Conservation (phyloP, 1,140 invertebrate species). For the Cydia strobilella region DNA sequence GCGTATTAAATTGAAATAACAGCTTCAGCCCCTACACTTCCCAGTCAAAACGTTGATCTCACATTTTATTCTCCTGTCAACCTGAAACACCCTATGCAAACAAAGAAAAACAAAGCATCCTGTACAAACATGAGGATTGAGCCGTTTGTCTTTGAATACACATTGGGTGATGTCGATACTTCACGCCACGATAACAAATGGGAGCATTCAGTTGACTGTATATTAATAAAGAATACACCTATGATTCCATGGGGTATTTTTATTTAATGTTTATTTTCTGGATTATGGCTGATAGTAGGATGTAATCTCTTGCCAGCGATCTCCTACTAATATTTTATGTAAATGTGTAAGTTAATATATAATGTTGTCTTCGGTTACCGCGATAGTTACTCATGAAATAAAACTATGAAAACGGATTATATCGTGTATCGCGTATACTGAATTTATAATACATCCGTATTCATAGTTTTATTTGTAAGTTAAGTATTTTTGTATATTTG, state of each 20-base stretch:
- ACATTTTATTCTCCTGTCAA: slow-evolving; percentile 12
- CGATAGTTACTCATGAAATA: no score
- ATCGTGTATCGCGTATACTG: no score
- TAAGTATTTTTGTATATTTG: no score
- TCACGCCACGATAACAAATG: slow-evolving; percentile 7
- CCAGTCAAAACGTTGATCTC: slow-evolving; percentile 1
- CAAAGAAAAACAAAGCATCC: slow-evolving; percentile 25
- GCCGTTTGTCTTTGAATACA: slow-evolving; percentile 58
- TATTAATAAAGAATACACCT: neutral
- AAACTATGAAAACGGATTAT: no score
- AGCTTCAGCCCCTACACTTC: neutral
- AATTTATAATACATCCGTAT: no score
- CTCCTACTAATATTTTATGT: no score
- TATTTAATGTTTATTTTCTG: neutral
- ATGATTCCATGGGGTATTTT: neutral
- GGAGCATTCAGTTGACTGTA: slow-evolving; percentile 6
- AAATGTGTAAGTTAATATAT: no score
- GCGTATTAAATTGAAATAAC: neutral
- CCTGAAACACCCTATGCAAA: slow-evolving; percentile 14
- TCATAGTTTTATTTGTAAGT: no score
- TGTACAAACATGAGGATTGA: slow-evolving; percentile 44
- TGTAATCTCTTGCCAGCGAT: no score
- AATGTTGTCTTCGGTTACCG: no score
- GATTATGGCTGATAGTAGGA: neutral
- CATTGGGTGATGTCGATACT: slow-evolving; percentile 38